Evolutionary conservation across 2,888 invertebrate genomes (phyloP).

Genomic region (Mesorhabditis belari): DNA sequence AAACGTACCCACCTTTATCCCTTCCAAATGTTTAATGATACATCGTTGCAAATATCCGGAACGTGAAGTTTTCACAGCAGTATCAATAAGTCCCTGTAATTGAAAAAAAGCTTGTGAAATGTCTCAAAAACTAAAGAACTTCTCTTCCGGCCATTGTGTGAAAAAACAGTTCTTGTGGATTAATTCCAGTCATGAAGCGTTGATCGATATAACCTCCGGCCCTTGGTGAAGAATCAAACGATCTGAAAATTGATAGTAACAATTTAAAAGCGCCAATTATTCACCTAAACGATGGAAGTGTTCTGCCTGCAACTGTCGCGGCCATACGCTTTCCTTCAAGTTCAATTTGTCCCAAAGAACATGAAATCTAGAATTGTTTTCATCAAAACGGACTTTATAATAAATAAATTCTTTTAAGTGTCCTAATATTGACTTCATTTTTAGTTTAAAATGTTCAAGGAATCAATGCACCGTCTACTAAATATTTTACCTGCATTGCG

Average conservation of each 20-base stretch:
- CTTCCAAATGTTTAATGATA: slow-evolving; percentile 93
- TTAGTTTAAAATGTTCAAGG: neutral
- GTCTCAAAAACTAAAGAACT: slow-evolving; percentile 59
- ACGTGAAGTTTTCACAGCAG: slow-evolving; percentile 96
- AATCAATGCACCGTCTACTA: no score
- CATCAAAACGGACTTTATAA: neutral
- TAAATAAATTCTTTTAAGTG: neutral
- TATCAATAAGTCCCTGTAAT: slow-evolving; percentile 84
- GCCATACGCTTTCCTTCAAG: slow-evolving; percentile 84
- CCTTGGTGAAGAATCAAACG: slow-evolving; percentile 48
- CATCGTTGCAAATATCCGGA: slow-evolving; percentile 96
- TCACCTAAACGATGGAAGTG: slow-evolving; percentile 73
- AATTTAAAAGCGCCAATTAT: neutral
- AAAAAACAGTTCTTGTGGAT: slow-evolving; percentile 95
- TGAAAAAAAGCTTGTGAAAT: neutral
- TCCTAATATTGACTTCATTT: neutral
- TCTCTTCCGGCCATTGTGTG: slow-evolving; percentile 99
- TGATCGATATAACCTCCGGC: slow-evolving; percentile 84
- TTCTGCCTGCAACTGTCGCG: slow-evolving; percentile 81
- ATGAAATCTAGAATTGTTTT: slow-evolving; percentile 82
- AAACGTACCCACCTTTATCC: no score
- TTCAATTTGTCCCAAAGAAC: slow-evolving; percentile 92
- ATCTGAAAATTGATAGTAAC: slow-evolving; percentile 2
- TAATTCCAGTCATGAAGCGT: slow-evolving; percentile 94
- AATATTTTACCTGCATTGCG: slow-evolving; percentile 39